Percentiles rank a stretch among this genome's conserved stretches.
Conservation (phyloP, 2,113 vertebrate species). For the Clarias magur region DNA sequence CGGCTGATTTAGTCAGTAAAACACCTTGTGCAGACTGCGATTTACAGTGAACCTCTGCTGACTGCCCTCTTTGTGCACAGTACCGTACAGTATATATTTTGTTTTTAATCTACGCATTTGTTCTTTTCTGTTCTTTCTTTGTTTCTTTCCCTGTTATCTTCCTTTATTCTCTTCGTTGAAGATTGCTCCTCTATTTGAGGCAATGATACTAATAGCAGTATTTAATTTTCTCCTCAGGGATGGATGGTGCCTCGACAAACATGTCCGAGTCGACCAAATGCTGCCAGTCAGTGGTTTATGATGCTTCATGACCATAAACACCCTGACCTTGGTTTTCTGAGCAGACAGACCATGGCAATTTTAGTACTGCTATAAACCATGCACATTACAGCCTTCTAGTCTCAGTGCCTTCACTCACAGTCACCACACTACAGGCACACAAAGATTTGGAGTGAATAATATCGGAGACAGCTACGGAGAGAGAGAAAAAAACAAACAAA, state of each 20-base stretch:
- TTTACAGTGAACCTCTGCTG: too few relatives aligned
- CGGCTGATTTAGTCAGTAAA: too few relatives aligned
- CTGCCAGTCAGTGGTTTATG: slow-evolving; percentile 71
- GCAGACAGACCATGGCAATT: slow-evolving; percentile 75
- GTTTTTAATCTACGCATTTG: background rate
- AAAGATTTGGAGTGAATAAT: background rate
- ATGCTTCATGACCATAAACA: slow-evolving; percentile 77
- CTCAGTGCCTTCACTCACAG: slow-evolving; percentile 18
- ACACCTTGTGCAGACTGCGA: too few relatives aligned
- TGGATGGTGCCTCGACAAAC: slow-evolving; percentile 61
- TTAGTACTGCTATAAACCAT: slow-evolving; percentile 76
- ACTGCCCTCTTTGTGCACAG: too few relatives aligned
- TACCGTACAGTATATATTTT: too few relatives aligned
- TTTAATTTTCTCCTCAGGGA: slow-evolving; percentile 49
- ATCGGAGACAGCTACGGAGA: background rate
- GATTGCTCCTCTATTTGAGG: slow-evolving; percentile 3
- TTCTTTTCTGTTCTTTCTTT: background rate
- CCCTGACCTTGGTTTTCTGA: slow-evolving; percentile 77
- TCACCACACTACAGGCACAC: slow-evolving; percentile 31
- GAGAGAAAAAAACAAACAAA: too few relatives aligned
- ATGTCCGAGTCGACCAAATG: slow-evolving; percentile 70
- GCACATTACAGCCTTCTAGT: slow-evolving; percentile 64
- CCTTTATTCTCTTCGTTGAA: background rate
- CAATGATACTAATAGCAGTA: slow-evolving; percentile 24
- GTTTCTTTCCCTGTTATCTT: background rate